Percentiles rank a stretch among this genome's conserved stretches.
Conservation (phyloP, 2,113 vertebrate species). For the Pipra filicauda region DNA sequence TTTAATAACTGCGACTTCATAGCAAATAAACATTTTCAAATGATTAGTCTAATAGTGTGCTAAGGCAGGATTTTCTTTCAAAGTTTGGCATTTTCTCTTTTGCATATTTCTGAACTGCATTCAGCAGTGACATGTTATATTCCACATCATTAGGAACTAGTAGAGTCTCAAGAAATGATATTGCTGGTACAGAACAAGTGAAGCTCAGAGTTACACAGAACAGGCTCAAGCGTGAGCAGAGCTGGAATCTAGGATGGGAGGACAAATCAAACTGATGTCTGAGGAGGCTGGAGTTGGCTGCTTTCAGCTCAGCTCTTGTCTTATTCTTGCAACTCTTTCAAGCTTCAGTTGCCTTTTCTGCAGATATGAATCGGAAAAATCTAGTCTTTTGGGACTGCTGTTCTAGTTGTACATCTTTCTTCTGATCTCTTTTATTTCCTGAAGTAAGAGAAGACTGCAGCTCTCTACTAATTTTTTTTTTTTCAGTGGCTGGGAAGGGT, state of each 20-base stretch:
- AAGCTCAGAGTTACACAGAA: neutral
- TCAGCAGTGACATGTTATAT: neutral
- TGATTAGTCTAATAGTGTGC: constrained; percentile 28
- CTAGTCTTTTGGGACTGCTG: neutral
- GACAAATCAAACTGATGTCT: neutral
- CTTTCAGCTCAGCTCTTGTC: neutral
- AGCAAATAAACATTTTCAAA: constrained; percentile 62
- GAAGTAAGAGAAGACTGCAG: neutral
- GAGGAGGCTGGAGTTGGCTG: neutral
- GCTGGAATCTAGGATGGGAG: neutral
- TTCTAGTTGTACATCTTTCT: neutral
- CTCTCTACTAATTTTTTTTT: neutral
- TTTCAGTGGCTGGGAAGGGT: neutral
- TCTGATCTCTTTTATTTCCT: neutral
- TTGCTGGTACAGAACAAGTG: neutral
- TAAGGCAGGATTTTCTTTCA: constrained; percentile 2
- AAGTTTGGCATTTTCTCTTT: neutral
- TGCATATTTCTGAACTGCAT: neutral
- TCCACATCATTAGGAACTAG: constrained; percentile 23
- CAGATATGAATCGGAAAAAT: neutral
- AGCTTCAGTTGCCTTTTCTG: neutral
- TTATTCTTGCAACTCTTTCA: neutral
- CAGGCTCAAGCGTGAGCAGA: neutral
- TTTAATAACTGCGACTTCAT: constrained; percentile 44
- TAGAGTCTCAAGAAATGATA: neutral